phyloP scores from a whole-genome alignment of 2,888 invertebrate genomes.

The Stictocephala bisonia region DNA sequence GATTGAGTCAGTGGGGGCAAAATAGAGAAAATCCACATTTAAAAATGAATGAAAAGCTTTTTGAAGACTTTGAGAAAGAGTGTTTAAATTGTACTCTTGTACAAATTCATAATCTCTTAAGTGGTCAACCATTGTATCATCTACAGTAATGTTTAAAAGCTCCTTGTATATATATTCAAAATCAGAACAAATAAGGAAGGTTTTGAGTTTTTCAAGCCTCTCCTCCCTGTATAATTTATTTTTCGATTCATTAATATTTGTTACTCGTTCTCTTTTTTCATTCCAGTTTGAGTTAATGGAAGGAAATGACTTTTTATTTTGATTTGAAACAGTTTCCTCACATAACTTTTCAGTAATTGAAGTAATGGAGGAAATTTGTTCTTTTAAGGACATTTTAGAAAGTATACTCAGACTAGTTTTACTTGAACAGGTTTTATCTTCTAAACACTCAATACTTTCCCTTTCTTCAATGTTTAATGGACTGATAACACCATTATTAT shows the following conservation, averaged over 20 bases:
- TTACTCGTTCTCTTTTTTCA: not conserved
- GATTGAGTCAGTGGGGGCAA: constrained; percentile 5
- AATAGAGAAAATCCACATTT: constrained; percentile 1
- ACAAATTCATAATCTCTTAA: not conserved
- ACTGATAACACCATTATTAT: not conserved
- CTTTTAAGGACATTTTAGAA: no score
- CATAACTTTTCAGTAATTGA: not conserved
- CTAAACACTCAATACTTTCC: not conserved
- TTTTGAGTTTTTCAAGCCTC: constrained; percentile 4
- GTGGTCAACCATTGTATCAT: not conserved
- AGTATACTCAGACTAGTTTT: no score
- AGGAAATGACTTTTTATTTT: not conserved
- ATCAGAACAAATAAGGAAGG: constrained; percentile 4
- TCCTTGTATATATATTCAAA: constrained; percentile 4
- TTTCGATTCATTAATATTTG: not conserved
- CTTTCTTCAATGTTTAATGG: not conserved
- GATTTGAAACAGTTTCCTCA: not conserved
- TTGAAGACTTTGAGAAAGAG: constrained; percentile 8
- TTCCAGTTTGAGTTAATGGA: not conserved
- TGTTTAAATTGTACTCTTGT: not conserved
- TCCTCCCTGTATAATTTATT: not conserved
- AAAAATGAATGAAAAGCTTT: not conserved
- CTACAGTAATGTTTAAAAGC: not conserved
- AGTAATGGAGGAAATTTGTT: no score
- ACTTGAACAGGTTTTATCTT: no score